phyloP scores from a whole-genome alignment of 2,113 vertebrate species.

The Passerina amoena region DNA sequence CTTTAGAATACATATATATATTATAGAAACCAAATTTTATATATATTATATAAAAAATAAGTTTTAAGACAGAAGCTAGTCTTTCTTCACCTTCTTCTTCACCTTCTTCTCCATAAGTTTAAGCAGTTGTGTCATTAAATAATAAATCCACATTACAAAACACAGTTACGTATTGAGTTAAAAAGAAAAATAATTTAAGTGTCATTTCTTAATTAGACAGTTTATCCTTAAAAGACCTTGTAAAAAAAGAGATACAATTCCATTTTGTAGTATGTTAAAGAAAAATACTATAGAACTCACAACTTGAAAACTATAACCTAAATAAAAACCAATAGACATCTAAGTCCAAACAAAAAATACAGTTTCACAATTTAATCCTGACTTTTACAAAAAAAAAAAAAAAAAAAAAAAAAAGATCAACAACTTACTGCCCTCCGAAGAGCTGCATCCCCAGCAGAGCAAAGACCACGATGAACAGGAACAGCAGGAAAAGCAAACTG shows the following conservation, averaged over 20 bases:
- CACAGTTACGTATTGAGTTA: background rate
- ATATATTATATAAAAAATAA: background rate
- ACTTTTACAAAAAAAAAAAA: too few species aligned
- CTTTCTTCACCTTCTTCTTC: background rate
- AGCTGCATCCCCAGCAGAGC: constrained; percentile 97
- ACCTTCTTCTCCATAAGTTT: too few species aligned
- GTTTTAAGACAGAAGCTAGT: background rate
- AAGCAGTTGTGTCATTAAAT: background rate
- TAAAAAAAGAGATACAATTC: background rate
- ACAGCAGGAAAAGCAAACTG: constrained; percentile 94
- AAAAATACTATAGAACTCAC: background rate
- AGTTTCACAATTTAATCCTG: background rate
- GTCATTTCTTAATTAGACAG: background rate
- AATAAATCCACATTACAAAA: background rate
- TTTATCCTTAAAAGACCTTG: background rate
- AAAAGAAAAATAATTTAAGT: background rate
- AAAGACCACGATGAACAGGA: constrained; percentile 97
- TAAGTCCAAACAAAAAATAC: background rate
- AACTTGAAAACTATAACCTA: background rate
- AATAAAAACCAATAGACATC: background rate
- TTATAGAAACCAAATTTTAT: too few species aligned
- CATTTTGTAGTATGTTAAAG: background rate
- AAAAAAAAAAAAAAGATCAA: background rate
- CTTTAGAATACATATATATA: background rate
- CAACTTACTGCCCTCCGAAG: constrained; percentile 93